Evolutionary conservation across 2,888 invertebrate species (phyloP).

Genomic region (Drosophila subsilvestris): DNA sequence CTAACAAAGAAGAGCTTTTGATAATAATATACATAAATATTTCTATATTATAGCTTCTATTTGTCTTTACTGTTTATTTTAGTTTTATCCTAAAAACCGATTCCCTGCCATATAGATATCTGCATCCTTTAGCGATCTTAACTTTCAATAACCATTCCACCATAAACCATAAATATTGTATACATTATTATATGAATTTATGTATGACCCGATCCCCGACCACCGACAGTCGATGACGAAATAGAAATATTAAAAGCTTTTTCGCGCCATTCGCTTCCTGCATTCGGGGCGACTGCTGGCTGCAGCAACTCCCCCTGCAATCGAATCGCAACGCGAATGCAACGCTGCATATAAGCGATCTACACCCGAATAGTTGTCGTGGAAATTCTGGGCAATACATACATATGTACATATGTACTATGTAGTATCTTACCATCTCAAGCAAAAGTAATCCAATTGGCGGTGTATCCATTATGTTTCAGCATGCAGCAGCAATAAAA

Average conservation of each 20-base stretch:
- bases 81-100: slow-evolving; percentile 13
- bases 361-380: slow-evolving; percentile 6
- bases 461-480: slow-evolving; percentile 67
- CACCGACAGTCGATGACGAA: slow-evolving; percentile 54
- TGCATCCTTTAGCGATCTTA: background rate
- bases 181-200: slow-evolving; percentile 13
- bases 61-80: background rate
- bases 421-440: slow-evolving; percentile 58
- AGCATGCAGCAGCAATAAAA: slow-evolving; percentile 17
- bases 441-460: slow-evolving; percentile 69
- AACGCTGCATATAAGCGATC: slow-evolving; percentile 49
- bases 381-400: background rate
- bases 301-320: background rate
- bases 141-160: background rate
- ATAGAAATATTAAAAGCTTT: slow-evolving; percentile 66
- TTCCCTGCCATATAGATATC: background rate
- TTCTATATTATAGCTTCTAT: slow-evolving; percentile 9
- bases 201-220: slow-evolving; percentile 10
- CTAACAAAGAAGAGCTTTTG: slow-evolving; percentile 41
- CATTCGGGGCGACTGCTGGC: slow-evolving; percentile 51
- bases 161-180: background rate
- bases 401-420: no score
- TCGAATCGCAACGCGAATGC: slow-evolving; percentile 29
- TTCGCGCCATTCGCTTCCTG: slow-evolving; percentile 60
- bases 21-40: background rate